Evolutionary conservation across 2,113 vertebrate genomes (phyloP).

Genomic region (Blennius ocellaris): DNA sequence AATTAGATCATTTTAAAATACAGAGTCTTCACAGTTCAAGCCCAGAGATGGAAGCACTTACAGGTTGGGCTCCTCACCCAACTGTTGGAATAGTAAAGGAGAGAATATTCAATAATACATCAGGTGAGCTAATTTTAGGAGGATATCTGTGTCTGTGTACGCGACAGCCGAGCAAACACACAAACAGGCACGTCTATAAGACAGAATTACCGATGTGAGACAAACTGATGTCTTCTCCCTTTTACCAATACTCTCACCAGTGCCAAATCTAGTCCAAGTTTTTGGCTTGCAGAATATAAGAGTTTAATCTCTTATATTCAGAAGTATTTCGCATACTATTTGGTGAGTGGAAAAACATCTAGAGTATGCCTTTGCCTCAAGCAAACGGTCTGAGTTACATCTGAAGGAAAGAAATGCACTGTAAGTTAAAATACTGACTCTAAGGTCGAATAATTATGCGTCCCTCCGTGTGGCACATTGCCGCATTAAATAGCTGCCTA

Average conservation of each 20-base stretch:
- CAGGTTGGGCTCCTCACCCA: constrained; percentile 35
- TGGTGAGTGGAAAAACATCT: constrained; percentile 60
- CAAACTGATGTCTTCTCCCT: constrained; percentile 4
- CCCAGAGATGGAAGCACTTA: constrained; percentile 45
- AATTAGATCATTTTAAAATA: constrained; percentile 25
- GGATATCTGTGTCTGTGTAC: constrained; percentile 23
- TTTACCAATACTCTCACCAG: constrained; percentile 7
- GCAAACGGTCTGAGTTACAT: constrained; percentile 54
- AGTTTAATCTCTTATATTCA: constrained; percentile 39
- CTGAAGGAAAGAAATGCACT: constrained; percentile 51
- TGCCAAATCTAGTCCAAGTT: constrained; percentile 10
- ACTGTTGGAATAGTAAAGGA: constrained; percentile 33
- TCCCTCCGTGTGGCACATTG: constrained; percentile 43
- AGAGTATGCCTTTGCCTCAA: constrained; percentile 48
- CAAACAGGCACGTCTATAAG: constrained; percentile 13
- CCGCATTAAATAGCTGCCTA: constrained; percentile 48
- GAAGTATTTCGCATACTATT: constrained; percentile 43
- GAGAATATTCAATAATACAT: constrained; percentile 60
- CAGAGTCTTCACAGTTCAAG: constrained; percentile 22
- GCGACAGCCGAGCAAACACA: constrained; percentile 19
- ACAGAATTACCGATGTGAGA: constrained; percentile 12
- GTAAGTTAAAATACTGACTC: constrained; percentile 71
- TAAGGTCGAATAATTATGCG: constrained; percentile 68
- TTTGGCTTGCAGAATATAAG: constrained; percentile 15
- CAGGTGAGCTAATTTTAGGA: constrained; percentile 16